Evolutionary conservation across 2,797 vertebrate genomes (phyloP).

Genomic region (Oophaga sylvatica): DNA sequence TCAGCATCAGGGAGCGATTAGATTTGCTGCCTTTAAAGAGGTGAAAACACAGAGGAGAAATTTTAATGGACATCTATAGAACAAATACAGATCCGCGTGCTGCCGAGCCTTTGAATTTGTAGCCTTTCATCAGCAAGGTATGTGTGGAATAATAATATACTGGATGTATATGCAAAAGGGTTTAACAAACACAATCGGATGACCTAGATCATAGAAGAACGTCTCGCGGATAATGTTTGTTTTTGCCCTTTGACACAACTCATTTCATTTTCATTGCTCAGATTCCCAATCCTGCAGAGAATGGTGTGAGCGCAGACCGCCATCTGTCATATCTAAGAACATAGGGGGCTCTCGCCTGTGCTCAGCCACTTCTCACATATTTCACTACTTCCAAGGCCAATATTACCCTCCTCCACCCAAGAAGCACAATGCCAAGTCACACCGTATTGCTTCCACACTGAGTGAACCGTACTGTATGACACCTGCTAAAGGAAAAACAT

Average conservation of each 20-base stretch:
- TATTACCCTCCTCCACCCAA: neutral
- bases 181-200: neutral
- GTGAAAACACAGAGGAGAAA: constrained; percentile 2
- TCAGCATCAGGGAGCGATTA: constrained; percentile 9
- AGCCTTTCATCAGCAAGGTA: constrained; percentile 16
- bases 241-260: constrained; percentile 21
- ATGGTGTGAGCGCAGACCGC: constrained; percentile 14
- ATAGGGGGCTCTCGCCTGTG: constrained; percentile 14
- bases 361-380: neutral
- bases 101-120: neutral
- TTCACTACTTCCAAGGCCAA: constrained; percentile 1
- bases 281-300: constrained; percentile 43
- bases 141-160: constrained; percentile 28
- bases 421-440: neutral
- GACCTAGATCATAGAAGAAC: constrained; percentile 4
- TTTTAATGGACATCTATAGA: constrained; percentile 16
- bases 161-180: constrained; percentile 6
- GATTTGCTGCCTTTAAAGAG: neutral
- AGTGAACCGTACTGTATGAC: neutral
- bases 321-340: constrained; percentile 45
- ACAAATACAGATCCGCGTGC: neutral
- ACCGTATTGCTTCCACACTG: neutral
- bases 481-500: neutral
- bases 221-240: constrained; percentile 4
- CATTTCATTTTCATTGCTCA: constrained; percentile 31